phyloP scores from a whole-genome alignment of 2,113 vertebrate species.

The Ariopsis seemanni region DNA sequence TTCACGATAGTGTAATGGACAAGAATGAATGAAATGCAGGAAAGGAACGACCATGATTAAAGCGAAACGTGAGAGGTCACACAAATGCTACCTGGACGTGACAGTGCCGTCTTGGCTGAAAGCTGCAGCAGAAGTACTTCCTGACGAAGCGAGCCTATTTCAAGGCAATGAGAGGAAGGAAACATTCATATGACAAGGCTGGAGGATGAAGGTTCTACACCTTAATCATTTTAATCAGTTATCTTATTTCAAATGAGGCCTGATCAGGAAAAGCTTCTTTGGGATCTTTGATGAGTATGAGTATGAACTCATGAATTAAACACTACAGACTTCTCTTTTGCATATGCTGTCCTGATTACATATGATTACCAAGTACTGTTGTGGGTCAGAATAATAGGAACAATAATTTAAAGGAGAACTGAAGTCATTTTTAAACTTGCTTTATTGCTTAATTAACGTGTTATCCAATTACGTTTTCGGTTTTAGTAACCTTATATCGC shows the following conservation, averaged over 20 bases:
- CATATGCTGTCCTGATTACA: not conserved
- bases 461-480: too few species aligned
- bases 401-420: too few species aligned
- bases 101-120: slow-evolving; percentile 66
- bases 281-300: not conserved
- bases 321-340: not conserved
- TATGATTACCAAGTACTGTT: not conserved
- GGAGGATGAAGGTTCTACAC: not conserved
- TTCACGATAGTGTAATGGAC: not conserved
- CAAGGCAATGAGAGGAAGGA: slow-evolving; percentile 40
- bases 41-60: not conserved
- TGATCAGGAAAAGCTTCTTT: not conserved
- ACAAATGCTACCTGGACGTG: slow-evolving; percentile 69
- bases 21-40: slow-evolving; percentile 3
- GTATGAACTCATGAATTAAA: not conserved
- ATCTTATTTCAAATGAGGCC: not conserved
- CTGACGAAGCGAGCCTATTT: slow-evolving; percentile 75
- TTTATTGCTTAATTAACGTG: too few species aligned
- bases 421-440: too few species aligned
- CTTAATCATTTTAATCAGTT: not conserved
- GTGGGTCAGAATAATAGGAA: not conserved
- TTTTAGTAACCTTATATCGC: too few species aligned
- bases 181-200: not conserved
- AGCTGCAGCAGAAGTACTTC: slow-evolving; percentile 79
- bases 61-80: slow-evolving; percentile 27